These are phyloP conservation scores for Phallusia fumigata DNA, from an alignment of 23 tunicate species.

Conservation along the genomic window DNA sequence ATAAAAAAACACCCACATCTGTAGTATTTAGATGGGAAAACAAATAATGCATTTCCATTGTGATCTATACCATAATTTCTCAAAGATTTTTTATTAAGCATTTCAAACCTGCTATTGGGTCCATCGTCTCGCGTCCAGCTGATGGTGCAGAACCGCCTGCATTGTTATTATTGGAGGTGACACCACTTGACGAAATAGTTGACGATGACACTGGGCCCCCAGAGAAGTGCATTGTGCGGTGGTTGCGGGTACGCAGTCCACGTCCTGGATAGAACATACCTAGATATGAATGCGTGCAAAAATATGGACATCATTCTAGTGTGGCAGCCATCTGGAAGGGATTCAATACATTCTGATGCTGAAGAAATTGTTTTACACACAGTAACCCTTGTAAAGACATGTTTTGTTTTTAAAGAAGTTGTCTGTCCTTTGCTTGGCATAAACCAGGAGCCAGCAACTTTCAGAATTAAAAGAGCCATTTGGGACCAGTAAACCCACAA, in stretches of 20 bases:
- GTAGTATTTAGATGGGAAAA: too few species aligned
- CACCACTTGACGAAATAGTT: constrained; percentile 25
- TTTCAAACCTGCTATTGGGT: constrained; percentile 76
- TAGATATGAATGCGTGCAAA: constrained; percentile 1
- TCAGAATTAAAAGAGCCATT: too few species aligned
- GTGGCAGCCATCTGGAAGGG: background rate
- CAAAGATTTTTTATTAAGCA: background rate
- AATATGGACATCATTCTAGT: background rate
- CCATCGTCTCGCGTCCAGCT: constrained; percentile 51
- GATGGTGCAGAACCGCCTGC: constrained; percentile 36
- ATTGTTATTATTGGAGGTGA: constrained; percentile 25
- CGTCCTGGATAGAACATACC: constrained; percentile 84
- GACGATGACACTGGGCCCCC: constrained; percentile 51
- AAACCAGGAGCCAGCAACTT: too few species aligned
- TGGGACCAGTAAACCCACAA: too few species aligned
- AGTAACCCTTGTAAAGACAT: too few species aligned
- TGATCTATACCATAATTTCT: too few species aligned
- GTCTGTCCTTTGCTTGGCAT: too few species aligned
- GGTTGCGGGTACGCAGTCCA: constrained; percentile 62
- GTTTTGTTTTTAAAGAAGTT: too few species aligned
- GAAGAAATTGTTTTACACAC: background rate
- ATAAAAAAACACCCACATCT: too few species aligned
- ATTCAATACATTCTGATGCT: background rate
- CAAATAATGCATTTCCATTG: too few species aligned
- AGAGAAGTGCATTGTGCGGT: constrained; percentile 82